phyloP scores from a whole-genome alignment of 2,797 vertebrate genomes.

The Xenentodon cancila region DNA sequence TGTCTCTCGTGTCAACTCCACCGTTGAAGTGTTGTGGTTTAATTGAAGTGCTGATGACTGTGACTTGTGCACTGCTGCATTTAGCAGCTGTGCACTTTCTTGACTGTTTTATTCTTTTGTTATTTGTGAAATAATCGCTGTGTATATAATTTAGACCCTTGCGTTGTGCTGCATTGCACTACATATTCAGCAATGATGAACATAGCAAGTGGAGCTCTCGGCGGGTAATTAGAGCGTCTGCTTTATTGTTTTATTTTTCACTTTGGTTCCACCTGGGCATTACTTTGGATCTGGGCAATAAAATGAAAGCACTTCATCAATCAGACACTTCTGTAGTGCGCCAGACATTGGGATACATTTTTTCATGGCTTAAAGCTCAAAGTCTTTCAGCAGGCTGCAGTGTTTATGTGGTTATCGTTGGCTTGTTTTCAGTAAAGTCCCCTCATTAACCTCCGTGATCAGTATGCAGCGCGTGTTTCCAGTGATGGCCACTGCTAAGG shows the following conservation, averaged over 20 bases:
- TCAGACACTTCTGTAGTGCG: background rate
- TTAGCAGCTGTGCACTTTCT: background rate
- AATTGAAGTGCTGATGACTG: background rate
- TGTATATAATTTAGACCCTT: slow-evolving; percentile 3
- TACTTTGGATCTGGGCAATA: slow-evolving; percentile 7
- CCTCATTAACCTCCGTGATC: slow-evolving; percentile 49
- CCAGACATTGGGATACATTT: slow-evolving; percentile 12
- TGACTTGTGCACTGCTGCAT: slow-evolving; percentile 3
- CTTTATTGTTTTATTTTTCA: background rate
- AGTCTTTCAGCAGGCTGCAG: slow-evolving; percentile 20
- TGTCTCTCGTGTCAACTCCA: background rate
- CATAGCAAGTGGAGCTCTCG: slow-evolving; percentile 3
- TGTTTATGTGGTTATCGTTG: slow-evolving; percentile 35
- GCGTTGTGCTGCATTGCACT: background rate
- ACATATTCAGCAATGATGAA: background rate
- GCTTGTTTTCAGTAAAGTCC: slow-evolving; percentile 46
- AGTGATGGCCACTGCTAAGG: slow-evolving; percentile 34
- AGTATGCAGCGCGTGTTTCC: slow-evolving; percentile 52
- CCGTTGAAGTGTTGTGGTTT: slow-evolving; percentile 3
- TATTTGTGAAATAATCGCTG: background rate
- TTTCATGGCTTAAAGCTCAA: slow-evolving; percentile 3
- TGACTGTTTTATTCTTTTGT: background rate
- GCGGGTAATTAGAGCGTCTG: background rate
- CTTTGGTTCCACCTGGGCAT: background rate
- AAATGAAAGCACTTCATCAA: slow-evolving; percentile 36